Base-by-base conservation (phyloP, 2,113 vertebrate species). In the Mirza zaza region DNA sequence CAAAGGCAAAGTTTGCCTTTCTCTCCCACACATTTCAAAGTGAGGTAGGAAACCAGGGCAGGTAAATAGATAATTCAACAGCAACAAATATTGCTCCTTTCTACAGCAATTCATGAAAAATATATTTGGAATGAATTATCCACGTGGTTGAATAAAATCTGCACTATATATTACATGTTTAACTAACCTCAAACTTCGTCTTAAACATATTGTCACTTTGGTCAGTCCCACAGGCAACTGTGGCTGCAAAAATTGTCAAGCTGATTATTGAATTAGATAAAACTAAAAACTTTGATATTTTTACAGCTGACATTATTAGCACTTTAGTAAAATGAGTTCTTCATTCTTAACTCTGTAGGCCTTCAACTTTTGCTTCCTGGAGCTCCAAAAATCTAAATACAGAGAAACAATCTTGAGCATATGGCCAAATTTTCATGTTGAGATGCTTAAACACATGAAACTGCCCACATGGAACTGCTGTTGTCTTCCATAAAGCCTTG, bases 301-400 rank as follows among this genome's bases (percentile, higher is more conserved):
- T 96, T 75, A 95, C 59, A 86, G 39, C 45, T 80, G 83, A 84
- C 13, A 32, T 79, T 83, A 92, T 55, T 59, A 39, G 27, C 20
- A 57, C 20, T 65, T 94, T 23, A 67, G n/a, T 75, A 88, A 94
- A 95, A 87, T 88, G 23, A 87, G 2, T 25, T 88, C 3, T 84
- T 95, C 61, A 52, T 73, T 87, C 48, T 91, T 88, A 15, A 65
- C 42, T 88, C 57, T 79, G 42, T 71, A 77, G 34, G n/a, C 10
- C n/a, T 94, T 84, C n/a, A 57, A 45, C 20, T 25, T 81, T 95
- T 97, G 36, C 94, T 96, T 97, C 82, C 48, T 92, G 65, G 67
- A 79, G 50, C 59, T 81, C 59, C 55, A 57, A 67, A 96, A 87
- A 61, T 86, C 68, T 90, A 89, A 97, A 96, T 76, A 68, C 52